Base-by-base conservation (phyloP, 2,113 vertebrate genomes). In the Hipposideros armiger region DNA sequence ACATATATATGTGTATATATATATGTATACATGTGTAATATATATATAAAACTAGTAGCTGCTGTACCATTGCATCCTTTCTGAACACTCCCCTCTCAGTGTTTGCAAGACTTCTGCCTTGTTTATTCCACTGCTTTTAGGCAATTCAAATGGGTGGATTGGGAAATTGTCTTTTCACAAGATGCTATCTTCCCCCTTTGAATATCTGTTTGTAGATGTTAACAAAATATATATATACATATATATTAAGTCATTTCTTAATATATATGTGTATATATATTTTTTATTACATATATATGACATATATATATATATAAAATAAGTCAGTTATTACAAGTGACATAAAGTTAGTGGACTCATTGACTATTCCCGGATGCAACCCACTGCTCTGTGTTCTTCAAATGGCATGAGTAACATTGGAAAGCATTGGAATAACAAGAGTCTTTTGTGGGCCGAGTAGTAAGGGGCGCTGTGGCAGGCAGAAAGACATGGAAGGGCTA, bases 1-100 rank as follows among this genome's bases (percentile, higher is more conserved):
- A 93, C 93, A 92, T 90, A n/a, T 97, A 87, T 45, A 95, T 62
- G 73, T 91, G 93, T 96, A 9, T 8, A n/a, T 60, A 84, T 62
- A 56, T 58, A 60, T 74, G 83, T 30, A 84, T 78, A 66, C 45
- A 47, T 88, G n/a, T 88, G 84, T 94, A 94, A 94, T 40, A 87
- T 92, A 92, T 74, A 87, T 47, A 40, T 85, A 60, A 40, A 86
- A 56, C 45, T 54, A 69, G 85, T 81, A 76, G 95, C 98, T 98
- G 97, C 98, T 98, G 93, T 98, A 95, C 96, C 96, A 87, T 97
- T 96, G 97, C 36, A 3, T 95, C 96, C 85, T 95, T 98, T 97
- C 96, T 86, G 42, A 97, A 95, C 95, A 97, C 95, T 91, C 40
- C 11, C 97, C 95, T 87, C 56, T 80, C n/a, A 17, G 4, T 81